These are phyloP conservation scores for Tanypteryx hageni DNA, from an alignment of 2,888 invertebrate genomes.

Conservation along the genomic window DNA sequence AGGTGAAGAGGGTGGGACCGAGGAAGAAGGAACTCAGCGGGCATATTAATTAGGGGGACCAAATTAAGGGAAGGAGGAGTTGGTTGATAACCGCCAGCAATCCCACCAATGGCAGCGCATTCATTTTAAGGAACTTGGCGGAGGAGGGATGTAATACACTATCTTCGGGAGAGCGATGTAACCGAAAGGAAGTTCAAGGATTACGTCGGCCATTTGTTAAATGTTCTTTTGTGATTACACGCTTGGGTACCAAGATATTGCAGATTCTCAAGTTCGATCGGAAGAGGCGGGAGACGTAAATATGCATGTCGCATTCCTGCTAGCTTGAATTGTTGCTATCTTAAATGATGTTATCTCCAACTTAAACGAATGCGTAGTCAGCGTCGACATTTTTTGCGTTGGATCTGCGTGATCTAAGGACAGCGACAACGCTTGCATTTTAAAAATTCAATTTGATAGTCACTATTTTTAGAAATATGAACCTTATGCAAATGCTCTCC, in stretches of 20 bases:
- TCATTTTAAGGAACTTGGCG: constrained; percentile 5
- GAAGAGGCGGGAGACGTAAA: neutral
- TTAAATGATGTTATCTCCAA: no score
- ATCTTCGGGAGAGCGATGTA: constrained; percentile 1
- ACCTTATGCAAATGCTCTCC: no score
- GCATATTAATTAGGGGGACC: constrained; percentile 59
- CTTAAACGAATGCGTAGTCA: no score
- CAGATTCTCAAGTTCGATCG: neutral
- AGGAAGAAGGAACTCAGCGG: constrained; percentile 42
- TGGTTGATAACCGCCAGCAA: constrained; percentile 52
- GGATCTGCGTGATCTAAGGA: no score
- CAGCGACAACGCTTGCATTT: no score
- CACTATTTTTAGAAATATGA: no score
- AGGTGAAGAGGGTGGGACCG: neutral
- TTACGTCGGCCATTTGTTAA: constrained; percentile 1
- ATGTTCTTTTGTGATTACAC: neutral
- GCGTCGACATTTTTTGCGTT: no score
- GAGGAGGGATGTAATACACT: neutral
- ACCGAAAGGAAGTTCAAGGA: neutral
- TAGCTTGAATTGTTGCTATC: no score
- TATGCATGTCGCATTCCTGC: neutral
- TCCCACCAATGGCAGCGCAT: constrained; percentile 44
- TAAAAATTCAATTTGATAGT: no score
- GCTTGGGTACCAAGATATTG: neutral
- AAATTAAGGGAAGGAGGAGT: constrained; percentile 51